Conservation (phyloP, 2,113 vertebrate species). For the Regulus satrapa region DNA sequence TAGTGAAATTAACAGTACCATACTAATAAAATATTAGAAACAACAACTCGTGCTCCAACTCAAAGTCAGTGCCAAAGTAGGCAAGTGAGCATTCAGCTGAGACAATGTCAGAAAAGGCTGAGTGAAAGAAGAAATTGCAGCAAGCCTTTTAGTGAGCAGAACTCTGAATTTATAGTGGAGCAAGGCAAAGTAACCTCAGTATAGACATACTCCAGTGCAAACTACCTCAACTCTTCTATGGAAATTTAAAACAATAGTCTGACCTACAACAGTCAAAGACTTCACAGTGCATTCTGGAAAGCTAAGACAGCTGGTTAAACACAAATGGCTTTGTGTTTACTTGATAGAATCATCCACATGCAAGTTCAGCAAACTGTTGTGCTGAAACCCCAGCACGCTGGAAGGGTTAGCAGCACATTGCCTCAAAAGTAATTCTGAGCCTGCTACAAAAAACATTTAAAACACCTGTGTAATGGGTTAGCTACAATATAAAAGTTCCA, state of each 20-base stretch:
- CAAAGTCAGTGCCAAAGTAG: slow-evolving; percentile 4
- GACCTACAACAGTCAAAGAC: neutral
- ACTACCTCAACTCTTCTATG: neutral
- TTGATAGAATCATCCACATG: neutral
- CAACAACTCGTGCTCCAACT: neutral
- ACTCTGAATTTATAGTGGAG: neutral
- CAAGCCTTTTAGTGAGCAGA: neutral
- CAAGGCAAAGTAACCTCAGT: neutral
- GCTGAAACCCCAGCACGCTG: neutral
- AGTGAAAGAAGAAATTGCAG: neutral
- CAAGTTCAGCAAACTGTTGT: neutral
- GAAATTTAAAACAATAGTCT: neutral
- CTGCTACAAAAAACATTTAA: neutral
- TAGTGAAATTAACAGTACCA: neutral
- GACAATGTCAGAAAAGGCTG: neutral
- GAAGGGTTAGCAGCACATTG: neutral
- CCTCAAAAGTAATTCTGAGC: neutral
- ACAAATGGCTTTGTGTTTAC: neutral
- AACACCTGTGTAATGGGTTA: neutral
- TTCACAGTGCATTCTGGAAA: neutral
- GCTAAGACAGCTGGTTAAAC: neutral
- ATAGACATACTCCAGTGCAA: neutral
- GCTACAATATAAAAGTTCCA: neutral
- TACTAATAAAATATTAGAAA: neutral
- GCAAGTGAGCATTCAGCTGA: neutral